Base-by-base conservation (phyloP, 2,888 invertebrate species). In the Troides oblongomaculatus region DNA sequence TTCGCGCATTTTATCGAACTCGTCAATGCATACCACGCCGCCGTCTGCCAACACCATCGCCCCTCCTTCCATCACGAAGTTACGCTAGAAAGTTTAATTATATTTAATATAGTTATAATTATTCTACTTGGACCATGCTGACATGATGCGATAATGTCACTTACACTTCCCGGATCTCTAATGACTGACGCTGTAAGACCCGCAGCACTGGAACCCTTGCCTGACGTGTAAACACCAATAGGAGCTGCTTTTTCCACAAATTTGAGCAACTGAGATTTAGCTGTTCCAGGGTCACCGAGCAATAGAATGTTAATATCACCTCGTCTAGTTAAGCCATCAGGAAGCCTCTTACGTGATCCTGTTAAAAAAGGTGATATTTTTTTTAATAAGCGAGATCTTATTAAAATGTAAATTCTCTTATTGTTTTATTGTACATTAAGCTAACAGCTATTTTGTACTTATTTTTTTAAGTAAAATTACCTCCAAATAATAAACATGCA, bases 41-140 rank as follows among this genome's bases (percentile, higher is more conserved):
- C 99, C 99, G 89, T 99, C 99, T 0, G 99, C 99, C 56, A 99
- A 91, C 36, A 99, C 99, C 99, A 99, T 99, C 1, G 99, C 99
- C 14, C 99, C 99, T 17, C 99, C 99, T 91, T 99, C 99, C 97
- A 99, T 97, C 6, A 99, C 96, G 88, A 99, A 99, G 87, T 97
- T 98, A 61, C 98, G 94, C 97, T 98, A 81, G 18, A 84, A 84
- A 71, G 56, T 25, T 43, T 39, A 18, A 25, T 18, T 36, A 53
- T 36, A 46, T 62, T n/a, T n/a, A 12, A 62, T 53, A 50, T 12
- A 21, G 46, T 46, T 46, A 50, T 14, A 50, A 43, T 46, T 14
- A 46, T 2, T 14, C 12, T 46, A 46, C 17, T 46, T 46, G 46
- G 8, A 39, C 1, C 7, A 10, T 0, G 8, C 39, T 8, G 10